Conservation (phyloP, 2,113 vertebrate genomes). For the Nansenia antarctica region DNA sequence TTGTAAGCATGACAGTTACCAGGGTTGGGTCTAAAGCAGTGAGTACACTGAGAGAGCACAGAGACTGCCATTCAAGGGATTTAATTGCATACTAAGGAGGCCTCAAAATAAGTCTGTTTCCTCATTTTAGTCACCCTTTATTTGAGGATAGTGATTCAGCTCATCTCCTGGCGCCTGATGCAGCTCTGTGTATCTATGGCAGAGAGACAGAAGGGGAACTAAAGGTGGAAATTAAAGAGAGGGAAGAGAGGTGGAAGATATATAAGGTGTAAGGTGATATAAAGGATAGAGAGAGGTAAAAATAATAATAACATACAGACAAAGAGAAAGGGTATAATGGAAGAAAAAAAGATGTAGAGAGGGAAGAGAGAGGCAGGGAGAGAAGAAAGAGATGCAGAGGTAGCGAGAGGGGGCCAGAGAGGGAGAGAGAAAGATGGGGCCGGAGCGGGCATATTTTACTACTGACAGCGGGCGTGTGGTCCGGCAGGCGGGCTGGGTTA, state of each 20-base stretch:
- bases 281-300: background rate
- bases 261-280: too few species aligned
- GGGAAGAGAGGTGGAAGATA: background rate
- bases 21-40: background rate
- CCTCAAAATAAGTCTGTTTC: background rate
- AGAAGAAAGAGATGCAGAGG: background rate
- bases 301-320: background rate
- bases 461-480: conserved; percentile 50
- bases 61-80: background rate
- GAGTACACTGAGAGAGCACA: background rate
- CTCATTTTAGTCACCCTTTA: background rate
- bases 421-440: conserved; percentile 25
- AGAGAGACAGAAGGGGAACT: background rate
- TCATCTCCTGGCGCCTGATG: background rate
- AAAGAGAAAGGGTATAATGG: background rate
- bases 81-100: background rate
- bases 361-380: background rate
- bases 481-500: conserved; percentile 40
- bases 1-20: background rate
- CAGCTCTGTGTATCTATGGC: too few species aligned
- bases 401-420: conserved; percentile 14
- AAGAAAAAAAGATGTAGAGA: background rate
- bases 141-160: background rate
- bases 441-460: conserved; percentile 48
- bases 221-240: background rate